phyloP scores from a whole-genome alignment of 2,888 invertebrate species.

The Ectemnius cavifrons region DNA sequence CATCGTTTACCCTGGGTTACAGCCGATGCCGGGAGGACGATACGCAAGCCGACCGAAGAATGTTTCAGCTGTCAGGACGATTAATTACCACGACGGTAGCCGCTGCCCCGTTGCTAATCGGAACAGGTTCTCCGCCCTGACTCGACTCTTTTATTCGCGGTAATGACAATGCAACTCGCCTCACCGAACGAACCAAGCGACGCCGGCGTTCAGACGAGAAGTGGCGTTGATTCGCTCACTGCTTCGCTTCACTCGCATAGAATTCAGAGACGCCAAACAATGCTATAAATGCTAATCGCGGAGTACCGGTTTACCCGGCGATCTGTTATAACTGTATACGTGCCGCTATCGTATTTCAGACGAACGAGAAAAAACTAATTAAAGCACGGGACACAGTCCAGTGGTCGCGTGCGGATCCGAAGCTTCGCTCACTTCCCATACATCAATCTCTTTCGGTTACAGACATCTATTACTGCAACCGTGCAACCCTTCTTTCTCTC shows the following conservation, averaged over 20 bases:
- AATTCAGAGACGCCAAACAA: slow-evolving; percentile 37
- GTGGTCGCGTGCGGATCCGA: slow-evolving; percentile 25
- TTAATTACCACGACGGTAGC: slow-evolving; percentile 31
- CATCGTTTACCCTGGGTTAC: neutral
- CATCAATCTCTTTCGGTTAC: too few relatives aligned
- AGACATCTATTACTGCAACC: too few relatives aligned
- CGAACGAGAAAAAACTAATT: slow-evolving; percentile 51
- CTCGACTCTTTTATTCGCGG: neutral
- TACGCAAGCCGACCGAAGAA: neutral
- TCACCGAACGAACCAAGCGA: neutral
- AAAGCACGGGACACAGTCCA: slow-evolving; percentile 41
- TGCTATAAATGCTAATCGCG: slow-evolving; percentile 36
- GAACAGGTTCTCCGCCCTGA: slow-evolving; percentile 29
- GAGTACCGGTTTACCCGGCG: slow-evolving; percentile 52
- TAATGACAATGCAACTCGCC: neutral
- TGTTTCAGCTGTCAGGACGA: slow-evolving; percentile 10
- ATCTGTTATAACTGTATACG: slow-evolving; percentile 57
- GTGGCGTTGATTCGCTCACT: neutral
- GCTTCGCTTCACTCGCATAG: slow-evolving; percentile 1
- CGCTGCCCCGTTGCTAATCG: slow-evolving; percentile 21
- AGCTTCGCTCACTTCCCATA: too few relatives aligned
- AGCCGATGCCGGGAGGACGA: neutral
- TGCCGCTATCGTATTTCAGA: slow-evolving; percentile 37
- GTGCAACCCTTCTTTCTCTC: too few relatives aligned
- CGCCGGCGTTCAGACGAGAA: neutral